Percentiles rank a stretch among this genome's conserved stretches.
These are phyloP conservation scores for Linepithema humile DNA, from an alignment of 1,140 invertebrate species.

Conservation along the genomic window DNA sequence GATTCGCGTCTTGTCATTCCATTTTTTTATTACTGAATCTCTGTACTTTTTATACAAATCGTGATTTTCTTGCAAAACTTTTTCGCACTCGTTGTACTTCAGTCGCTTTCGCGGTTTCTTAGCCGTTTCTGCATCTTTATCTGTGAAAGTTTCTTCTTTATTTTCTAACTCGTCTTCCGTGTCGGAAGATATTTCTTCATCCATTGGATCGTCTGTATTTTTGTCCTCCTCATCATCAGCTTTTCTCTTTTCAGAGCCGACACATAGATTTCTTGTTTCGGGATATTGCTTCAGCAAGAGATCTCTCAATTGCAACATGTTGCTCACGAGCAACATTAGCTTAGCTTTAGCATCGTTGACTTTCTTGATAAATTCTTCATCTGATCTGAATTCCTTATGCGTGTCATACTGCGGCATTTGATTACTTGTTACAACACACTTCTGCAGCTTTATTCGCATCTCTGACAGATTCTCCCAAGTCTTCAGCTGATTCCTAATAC, in stretches of 20 bases:
- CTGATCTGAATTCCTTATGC: slow-evolving; percentile 84
- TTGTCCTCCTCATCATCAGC: slow-evolving; percentile 45
- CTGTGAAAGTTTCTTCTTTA: slow-evolving; percentile 73
- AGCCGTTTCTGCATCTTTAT: slow-evolving; percentile 81
- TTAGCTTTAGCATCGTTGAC: slow-evolving; percentile 84
- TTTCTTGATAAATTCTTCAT: slow-evolving; percentile 85
- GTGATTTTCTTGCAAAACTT: slow-evolving; percentile 87
- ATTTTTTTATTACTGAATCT: slow-evolving; percentile 93
- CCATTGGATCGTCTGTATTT: slow-evolving; percentile 78
- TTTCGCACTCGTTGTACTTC: slow-evolving; percentile 87
- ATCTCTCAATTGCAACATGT: slow-evolving; percentile 87
- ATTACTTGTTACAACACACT: slow-evolving; percentile 90
- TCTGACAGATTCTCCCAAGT: slow-evolving; percentile 94
- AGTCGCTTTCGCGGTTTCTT: slow-evolving; percentile 85
- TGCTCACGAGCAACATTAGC: slow-evolving; percentile 87
- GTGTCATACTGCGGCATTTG: slow-evolving; percentile 89
- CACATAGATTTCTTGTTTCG: slow-evolving; percentile 86
- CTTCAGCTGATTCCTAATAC: slow-evolving; percentile 90
- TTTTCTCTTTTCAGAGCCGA: slow-evolving; percentile 68
- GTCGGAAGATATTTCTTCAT: slow-evolving; percentile 84
- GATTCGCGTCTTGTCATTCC: slow-evolving; percentile 95
- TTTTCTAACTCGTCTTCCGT: slow-evolving; percentile 83
- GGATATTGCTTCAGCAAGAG: slow-evolving; percentile 87
- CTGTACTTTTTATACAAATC: slow-evolving; percentile 89
- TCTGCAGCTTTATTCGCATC: slow-evolving; percentile 93